A percentile compares a stretch with the other conserved stretches of the same genome.
Conservation (phyloP, 2,797 vertebrate species). For the Protonibea diacanthus region DNA sequence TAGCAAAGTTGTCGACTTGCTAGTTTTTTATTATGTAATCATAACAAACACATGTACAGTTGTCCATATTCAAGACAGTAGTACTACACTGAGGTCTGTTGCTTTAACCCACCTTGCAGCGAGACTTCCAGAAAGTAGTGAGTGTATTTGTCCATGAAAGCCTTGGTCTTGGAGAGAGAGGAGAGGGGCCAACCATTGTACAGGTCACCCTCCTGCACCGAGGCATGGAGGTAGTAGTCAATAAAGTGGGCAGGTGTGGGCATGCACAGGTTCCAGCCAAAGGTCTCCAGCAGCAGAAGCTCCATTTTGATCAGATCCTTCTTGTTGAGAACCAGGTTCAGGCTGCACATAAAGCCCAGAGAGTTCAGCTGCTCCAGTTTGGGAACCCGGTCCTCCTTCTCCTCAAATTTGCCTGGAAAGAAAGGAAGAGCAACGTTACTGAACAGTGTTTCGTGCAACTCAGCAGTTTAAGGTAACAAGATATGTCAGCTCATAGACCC, state of each 20-base stretch:
- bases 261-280: constrained; percentile 94
- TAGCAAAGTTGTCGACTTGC: no score
- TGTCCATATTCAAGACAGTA: no score
- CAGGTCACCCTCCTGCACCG: constrained; percentile 89
- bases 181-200: constrained; percentile 91
- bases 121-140: constrained; percentile 95
- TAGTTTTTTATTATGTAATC: no score
- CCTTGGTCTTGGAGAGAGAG: constrained; percentile 90
- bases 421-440: background rate
- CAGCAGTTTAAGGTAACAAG: background rate
- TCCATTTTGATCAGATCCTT: constrained; percentile 91
- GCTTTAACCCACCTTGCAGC: constrained; percentile 88
- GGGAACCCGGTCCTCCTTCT: constrained; percentile 91
- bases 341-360: constrained; percentile 88
- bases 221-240: constrained; percentile 93
- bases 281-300: constrained; percentile 91
- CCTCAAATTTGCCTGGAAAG: constrained; percentile 93
- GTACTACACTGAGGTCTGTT: no score
- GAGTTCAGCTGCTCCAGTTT: constrained; percentile 93
- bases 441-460: background rate
- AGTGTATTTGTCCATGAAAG: constrained; percentile 91
- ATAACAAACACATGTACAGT: no score
- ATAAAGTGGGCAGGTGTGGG: constrained; percentile 95
- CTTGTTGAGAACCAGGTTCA: constrained; percentile 90
- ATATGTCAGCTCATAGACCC: background rate